Percentiles rank a stretch among this genome's conserved stretches.
Evolutionary conservation across 1,140 invertebrate genomes (phyloP).

Genomic region (Coptotermes formosanus): DNA sequence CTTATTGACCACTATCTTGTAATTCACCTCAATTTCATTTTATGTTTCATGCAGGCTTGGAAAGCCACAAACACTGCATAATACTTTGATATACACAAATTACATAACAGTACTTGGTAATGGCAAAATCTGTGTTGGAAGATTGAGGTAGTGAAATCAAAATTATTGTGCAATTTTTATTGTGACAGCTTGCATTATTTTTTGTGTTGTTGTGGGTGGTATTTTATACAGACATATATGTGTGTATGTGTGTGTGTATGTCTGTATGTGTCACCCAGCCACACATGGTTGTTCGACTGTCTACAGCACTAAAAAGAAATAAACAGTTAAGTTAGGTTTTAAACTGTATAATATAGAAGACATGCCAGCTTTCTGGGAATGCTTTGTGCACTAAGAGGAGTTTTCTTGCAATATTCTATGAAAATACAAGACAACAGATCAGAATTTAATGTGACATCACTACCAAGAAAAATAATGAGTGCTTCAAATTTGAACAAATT

Average conservation of each 20-base stretch:
- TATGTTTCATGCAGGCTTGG: not conserved
- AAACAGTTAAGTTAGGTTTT: not conserved
- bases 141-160: not conserved
- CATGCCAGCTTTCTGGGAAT: not conserved
- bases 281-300: too few relatives aligned
- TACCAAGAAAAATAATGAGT: not conserved
- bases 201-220: not conserved
- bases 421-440: too few relatives aligned
- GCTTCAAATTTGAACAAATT: not conserved
- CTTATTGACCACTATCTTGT: not conserved
- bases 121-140: not conserved
- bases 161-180: not conserved
- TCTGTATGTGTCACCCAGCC: too few relatives aligned
- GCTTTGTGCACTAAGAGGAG: not conserved
- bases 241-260: too few relatives aligned
- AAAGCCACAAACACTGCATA: not conserved
- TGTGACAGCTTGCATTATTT: not conserved
- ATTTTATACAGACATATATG: not conserved
- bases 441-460: too few relatives aligned
- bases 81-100: not conserved
- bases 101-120: not conserved
- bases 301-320: not conserved
- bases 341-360: not conserved
- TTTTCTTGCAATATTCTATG: too few relatives aligned
- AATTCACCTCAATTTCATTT: not conserved